Percentiles rank a stretch among this genome's conserved stretches.
Evolutionary conservation across 1,140 invertebrate species (phyloP).

Genomic region (Sarcophaga bullata): DNA sequence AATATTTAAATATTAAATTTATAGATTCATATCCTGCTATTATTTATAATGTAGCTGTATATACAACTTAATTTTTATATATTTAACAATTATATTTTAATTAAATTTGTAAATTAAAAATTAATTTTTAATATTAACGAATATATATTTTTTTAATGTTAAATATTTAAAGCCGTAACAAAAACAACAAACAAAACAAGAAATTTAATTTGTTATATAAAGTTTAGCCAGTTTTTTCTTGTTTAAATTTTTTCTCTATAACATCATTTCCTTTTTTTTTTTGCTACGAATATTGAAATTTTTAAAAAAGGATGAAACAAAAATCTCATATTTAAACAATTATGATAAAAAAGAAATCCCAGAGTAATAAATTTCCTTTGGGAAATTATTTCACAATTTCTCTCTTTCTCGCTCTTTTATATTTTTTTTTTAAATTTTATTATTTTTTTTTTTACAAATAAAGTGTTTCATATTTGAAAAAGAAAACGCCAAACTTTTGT

Average conservation of each 20-base stretch:
- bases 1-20: too few species aligned
- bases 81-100: too few species aligned
- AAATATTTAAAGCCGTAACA: conserved; percentile 25
- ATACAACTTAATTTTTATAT: too few species aligned
- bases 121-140: conserved; percentile 6
- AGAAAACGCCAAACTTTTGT: conserved; percentile 33
- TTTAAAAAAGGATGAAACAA: not conserved
- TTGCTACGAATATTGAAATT: too few species aligned
- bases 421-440: not conserved
- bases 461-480: conserved; percentile 34
- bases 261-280: not conserved
- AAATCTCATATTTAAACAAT: not conserved
- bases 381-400: not conserved
- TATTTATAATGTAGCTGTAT: too few species aligned
- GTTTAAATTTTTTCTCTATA: not conserved
- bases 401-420: not conserved
- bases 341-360: too few species aligned
- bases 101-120: too few species aligned
- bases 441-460: conserved; percentile 39
- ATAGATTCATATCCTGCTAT: too few species aligned
- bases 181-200: conserved; percentile 19
- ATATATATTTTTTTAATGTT: conserved; percentile 6
- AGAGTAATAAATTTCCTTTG: not conserved
- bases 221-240: not conserved
- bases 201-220: conserved; percentile 7